phyloP scores from a whole-genome alignment of 1,140 invertebrate genomes.

The Gonatopus flavifemur region DNA sequence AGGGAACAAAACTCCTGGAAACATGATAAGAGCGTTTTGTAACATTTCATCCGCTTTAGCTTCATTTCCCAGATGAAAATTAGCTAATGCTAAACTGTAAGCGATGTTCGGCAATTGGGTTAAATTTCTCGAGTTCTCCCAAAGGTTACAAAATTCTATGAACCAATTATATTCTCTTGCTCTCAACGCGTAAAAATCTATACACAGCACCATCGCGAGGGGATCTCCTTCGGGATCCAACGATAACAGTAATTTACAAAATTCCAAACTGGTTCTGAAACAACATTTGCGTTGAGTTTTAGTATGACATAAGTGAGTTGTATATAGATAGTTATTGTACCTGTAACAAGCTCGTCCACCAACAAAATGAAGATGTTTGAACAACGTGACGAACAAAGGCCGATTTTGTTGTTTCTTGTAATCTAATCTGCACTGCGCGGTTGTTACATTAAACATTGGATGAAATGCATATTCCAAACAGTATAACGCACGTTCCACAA shows the following conservation, averaged over 20 bases:
- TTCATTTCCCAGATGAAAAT: constrained; percentile 62
- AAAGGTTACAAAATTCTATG: constrained; percentile 69
- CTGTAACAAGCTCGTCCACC: constrained; percentile 77
- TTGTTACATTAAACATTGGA: constrained; percentile 76
- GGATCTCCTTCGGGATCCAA: constrained; percentile 86
- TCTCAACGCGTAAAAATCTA: constrained; percentile 87
- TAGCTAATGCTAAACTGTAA: constrained; percentile 79
- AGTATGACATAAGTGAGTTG: neutral
- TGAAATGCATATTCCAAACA: constrained; percentile 80
- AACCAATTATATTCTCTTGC: constrained; percentile 84
- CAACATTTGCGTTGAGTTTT: constrained; percentile 3
- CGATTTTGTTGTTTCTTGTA: constrained; percentile 86
- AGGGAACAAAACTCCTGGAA: constrained; percentile 74
- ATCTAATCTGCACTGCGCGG: constrained; percentile 75
- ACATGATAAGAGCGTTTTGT: constrained; percentile 80
- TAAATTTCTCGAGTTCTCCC: constrained; percentile 70
- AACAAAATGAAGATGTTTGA: constrained; percentile 82
- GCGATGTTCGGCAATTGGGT: constrained; percentile 86
- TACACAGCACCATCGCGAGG: constrained; percentile 74
- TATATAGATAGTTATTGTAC: constrained; percentile 19
- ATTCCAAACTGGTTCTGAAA: constrained; percentile 74
- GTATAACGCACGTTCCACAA: constrained; percentile 77
- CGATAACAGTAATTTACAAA: constrained; percentile 75
- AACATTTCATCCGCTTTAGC: constrained; percentile 66
- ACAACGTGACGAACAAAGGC: constrained; percentile 79